Base-by-base conservation (phyloP, 2,888 invertebrate genomes). In the Chrysolina americana region DNA sequence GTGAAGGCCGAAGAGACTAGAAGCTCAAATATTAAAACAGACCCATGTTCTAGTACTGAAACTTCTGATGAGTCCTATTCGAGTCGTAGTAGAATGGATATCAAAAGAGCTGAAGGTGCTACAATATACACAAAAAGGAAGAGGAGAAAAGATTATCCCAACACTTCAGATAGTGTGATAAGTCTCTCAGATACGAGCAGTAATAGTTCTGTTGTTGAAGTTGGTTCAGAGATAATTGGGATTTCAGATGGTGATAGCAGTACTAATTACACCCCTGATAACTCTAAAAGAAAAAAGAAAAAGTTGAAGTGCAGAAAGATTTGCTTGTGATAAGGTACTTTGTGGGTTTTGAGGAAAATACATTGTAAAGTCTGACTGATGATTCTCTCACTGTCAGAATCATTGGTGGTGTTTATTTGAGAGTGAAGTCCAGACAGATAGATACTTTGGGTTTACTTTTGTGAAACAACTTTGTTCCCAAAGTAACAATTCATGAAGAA, bases 171-270 rank as follows among this genome's bases (percentile, higher is more conserved):
- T 36, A 36, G 28, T 0, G 28, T 59, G 6, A 59, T 59, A 36
- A n/a, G 28, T n/a, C n/a, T 59, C n/a, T 28, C 28, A 6, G 36
- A 59, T 9, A 28, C 59, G 15, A 56, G 13, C 23, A 59, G 59
- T 59, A 10, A 59, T 17, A 59, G 59, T 59, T 59, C 59, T n/a
- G 28, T 59, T 36, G 9, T 15, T 44, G 44, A 2, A 15, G 44
- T 50, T 59, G 36, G 2, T 15, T 8, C 23, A 15, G 59, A 59
- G 13, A 13, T 59, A n/a, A 59, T 59, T 1, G 36, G 23, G 17
- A 59, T 59, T 6, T 59, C 59, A 10, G 59, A 59, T 36, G 36
- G 59, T 36, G 59, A 59, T 36, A 59, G 36, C 11, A 36, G 59
- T 2, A 19, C 13, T 21, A 56, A 11, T 59, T 21, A 53, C 19